Conservation (phyloP, 2,113 vertebrate species). For the Lophura nycthemera region DNA sequence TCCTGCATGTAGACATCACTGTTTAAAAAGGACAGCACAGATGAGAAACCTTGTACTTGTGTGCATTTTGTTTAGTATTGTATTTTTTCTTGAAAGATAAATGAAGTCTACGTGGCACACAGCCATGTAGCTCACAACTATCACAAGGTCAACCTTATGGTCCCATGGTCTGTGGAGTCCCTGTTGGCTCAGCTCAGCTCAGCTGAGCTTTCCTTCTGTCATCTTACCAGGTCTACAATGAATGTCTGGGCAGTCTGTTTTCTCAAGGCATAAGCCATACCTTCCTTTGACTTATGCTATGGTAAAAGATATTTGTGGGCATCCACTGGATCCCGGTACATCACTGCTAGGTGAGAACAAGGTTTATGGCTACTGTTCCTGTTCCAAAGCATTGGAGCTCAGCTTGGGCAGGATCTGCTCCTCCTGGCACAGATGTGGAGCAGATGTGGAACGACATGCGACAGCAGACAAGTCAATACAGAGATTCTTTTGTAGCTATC, state of each 20-base stretch:
- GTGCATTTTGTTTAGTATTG: not conserved
- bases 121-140: too few relatives aligned
- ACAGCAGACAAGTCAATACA: not conserved
- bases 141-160: rapidly evolving
- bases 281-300: not conserved
- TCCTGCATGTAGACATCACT: not conserved
- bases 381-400: not conserved
- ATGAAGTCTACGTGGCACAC: not conserved
- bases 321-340: not conserved
- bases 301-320: not conserved
- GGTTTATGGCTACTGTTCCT: not conserved
- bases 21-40: not conserved
- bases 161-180: not conserved
- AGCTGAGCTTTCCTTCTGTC: not conserved
- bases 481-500: not conserved
- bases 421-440: not conserved
- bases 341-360: not conserved
- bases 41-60: not conserved
- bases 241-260: not conserved
- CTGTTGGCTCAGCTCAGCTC: not conserved
- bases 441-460: not conserved
- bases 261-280: not conserved
- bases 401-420: not conserved
- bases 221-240: not conserved
- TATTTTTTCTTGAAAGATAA: not conserved